Evolutionary conservation across 2,797 vertebrate genomes (phyloP), one percentile per base, ranked within the genome.

Genomic region (Sebastes hubbsi): DNA sequence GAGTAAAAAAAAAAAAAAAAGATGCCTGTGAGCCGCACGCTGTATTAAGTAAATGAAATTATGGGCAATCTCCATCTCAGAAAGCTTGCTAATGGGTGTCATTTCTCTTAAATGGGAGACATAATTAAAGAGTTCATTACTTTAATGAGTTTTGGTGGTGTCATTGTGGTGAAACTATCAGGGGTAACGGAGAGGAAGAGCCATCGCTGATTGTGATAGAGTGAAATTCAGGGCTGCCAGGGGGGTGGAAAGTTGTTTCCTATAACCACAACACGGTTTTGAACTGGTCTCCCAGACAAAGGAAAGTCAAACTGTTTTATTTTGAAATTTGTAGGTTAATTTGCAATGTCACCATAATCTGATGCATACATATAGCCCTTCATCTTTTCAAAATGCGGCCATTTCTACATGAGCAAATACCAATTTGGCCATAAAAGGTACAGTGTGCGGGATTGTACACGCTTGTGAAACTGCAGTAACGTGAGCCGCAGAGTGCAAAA

Each of bases 71-170:
- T 94, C 87, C 66, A 84, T 91, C 90, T 90, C 80, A 87, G 85
- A 88, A 84, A 83, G 88, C 89, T 78, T 78, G 84, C 90, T 96
- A 96, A 96, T 96, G 94, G 92, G 88, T 87, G 91, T 94, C 91
- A 95, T 95, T 95, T 93, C 93, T 95, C 93, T 94, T 94, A 93
- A 95, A 95, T 95, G 91, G 91, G 89, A 89, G 90, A 95, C 93
- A 91, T 95, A 95, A 95, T 96, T 95, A 95, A 95, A 94, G 92
- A 95, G 93, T 96, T 96, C 94, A 96, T 96, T 96, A 96, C 91
- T 93, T 93, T 95, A 95, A 96, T 95, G 95, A 94, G 94, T 88
- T 96, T 93, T 93, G 88, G 90, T 91, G 87, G 84, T 82, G 91
- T 91, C 90, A 91, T 91, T 94, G 89, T 89, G 87, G 91, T 87